Evolutionary conservation across 2,113 vertebrate species (phyloP), one percentile per base, ranked within the genome.

Genomic region (Lichenostomus cassidix): DNA sequence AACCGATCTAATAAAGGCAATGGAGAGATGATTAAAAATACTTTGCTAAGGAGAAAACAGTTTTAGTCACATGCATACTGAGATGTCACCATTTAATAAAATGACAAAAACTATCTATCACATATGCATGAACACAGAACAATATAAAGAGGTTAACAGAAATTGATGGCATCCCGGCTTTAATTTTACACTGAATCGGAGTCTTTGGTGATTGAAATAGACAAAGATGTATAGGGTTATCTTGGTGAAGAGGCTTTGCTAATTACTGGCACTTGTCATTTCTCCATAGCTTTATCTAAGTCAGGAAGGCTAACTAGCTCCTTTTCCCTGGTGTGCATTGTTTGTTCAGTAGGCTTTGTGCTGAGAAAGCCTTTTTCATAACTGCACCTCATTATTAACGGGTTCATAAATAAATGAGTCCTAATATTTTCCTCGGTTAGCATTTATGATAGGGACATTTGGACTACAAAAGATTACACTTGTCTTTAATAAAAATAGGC

Each of bases 201-300:
- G 97, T 98, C 98, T 97, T 98, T 97, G 92, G 97, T 99, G 98
- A 99, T 99, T 98, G 98, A 98, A 99, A 98, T 98, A 98, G 99
- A 99, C 98, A 99, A 98, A 99, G 99, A 99, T 97, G 97, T 98
- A 99, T 98, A 98, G 98, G 98, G 98, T 99, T 99, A 98, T 98
- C 98, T 98, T 97, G 98, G 93, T 97, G 97, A 98, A 97, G 98
- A 98, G 98, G 98, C 98, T 98, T 97, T 83, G 98, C 98, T 99
- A 99, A 99, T 99, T 99, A 99, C 98, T 97, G 97, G 98, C 96
- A 98, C 98, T 99, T 99, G 98, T 99, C 98, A 98, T 98, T 98
- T 96, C 97, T 98, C 97, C 97, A 91, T 97, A 98, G 98, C 98
- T 98, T 98, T 98, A 98, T 99, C 98, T 99, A 98, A 98, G 98